A percentile compares a stretch with the other conserved stretches of the same genome.
Conservation (phyloP, 2,113 vertebrate species). For the Xiphophorus couchianus region DNA sequence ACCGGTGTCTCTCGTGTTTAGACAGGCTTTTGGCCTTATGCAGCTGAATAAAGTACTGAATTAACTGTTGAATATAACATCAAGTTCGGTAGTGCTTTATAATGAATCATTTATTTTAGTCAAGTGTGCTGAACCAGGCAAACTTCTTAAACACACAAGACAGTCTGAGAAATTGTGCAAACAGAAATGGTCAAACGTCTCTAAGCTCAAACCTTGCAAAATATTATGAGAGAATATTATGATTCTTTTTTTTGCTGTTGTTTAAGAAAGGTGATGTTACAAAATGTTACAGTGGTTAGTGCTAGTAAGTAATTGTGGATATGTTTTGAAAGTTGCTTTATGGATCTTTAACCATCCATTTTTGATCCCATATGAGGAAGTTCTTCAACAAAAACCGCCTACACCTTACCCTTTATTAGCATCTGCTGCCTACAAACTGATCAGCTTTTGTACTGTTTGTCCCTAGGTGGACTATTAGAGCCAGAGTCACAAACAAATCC, state of each 20-base stretch:
- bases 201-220: too few relatives aligned
- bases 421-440: neutral
- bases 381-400: neutral
- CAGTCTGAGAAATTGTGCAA: too few relatives aligned
- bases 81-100: neutral
- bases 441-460: neutral
- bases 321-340: too few relatives aligned
- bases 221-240: too few relatives aligned
- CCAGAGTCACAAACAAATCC: constrained; percentile 92
- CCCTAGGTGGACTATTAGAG: constrained; percentile 92
- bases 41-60: neutral
- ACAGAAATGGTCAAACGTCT: too few relatives aligned
- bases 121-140: neutral
- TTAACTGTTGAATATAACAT: too few relatives aligned
- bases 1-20: neutral
- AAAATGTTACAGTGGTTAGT: too few relatives aligned
- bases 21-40: neutral
- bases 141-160: neutral
- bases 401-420: neutral
- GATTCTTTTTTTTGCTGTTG: too few relatives aligned
- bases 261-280: too few relatives aligned
- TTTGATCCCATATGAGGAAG: neutral
- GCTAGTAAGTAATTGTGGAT: too few relatives aligned
- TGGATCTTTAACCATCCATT: neutral
- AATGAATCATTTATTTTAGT: neutral